Percentiles rank a stretch among this genome's conserved stretches.
These are phyloP conservation scores for Mionectes macconnelli DNA, from an alignment of 2,113 vertebrate species.

Conservation along the genomic window DNA sequence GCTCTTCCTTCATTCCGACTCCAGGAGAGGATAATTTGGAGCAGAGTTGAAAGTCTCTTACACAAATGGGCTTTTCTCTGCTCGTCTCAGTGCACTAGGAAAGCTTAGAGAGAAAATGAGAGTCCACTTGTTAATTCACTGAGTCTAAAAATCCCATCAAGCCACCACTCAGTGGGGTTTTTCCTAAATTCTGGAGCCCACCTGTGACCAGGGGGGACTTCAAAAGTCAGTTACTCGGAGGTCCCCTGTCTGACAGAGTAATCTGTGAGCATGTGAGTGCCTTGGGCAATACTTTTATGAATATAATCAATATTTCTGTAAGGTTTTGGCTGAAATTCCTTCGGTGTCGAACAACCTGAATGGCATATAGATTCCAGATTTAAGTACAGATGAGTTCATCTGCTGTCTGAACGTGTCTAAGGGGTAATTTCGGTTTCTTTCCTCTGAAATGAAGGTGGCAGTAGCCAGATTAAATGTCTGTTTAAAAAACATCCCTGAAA, in stretches of 20 bases:
- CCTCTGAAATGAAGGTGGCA: not conserved
- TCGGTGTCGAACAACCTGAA: not conserved
- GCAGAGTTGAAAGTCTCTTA: not conserved
- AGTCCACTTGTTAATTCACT: not conserved
- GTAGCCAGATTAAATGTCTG: not conserved
- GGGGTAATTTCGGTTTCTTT: not conserved
- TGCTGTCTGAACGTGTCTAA: not conserved
- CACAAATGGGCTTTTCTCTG: not conserved
- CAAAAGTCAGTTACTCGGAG: not conserved
- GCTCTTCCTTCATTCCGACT: not conserved
- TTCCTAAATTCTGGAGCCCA: not conserved
- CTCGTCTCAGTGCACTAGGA: not conserved
- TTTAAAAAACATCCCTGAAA: not conserved
- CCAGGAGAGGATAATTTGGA: not conserved
- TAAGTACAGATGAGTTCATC: not conserved
- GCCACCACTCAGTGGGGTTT: not conserved
- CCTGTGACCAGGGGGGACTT: rapidly evolving
- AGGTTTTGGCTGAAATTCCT: not conserved
- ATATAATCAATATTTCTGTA: not conserved
- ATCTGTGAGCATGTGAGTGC: not conserved
- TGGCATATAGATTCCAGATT: not conserved
- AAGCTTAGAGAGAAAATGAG: not conserved
- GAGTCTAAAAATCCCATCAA: not conserved
- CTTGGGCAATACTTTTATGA: not conserved
- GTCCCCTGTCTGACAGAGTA: not conserved